Percentiles rank a stretch among this genome's conserved stretches.
These are phyloP conservation scores for Monarcha castaneiventris DNA, from an alignment of 2,113 vertebrate genomes.

Conservation along the genomic window DNA sequence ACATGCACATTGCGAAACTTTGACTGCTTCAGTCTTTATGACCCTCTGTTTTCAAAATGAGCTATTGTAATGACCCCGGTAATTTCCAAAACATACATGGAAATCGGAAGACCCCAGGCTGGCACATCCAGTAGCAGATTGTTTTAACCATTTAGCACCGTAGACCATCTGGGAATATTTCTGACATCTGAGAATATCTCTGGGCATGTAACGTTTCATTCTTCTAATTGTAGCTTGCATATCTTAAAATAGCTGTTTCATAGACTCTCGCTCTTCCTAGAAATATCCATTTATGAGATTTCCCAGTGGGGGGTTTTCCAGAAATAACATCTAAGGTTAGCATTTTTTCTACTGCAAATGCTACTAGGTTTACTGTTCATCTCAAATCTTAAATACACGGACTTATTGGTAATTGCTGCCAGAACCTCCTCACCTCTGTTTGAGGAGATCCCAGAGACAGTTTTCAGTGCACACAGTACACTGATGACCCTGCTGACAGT, in stretches of 20 bases:
- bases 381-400: background rate
- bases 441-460: background rate
- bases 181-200: background rate
- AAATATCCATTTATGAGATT: background rate
- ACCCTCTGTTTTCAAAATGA: background rate
- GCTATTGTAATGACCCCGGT: background rate
- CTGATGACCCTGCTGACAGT: background rate
- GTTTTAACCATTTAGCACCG: background rate
- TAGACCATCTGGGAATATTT: background rate
- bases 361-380: background rate
- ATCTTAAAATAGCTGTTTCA: background rate
- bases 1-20: background rate
- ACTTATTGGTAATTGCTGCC: background rate
- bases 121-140: background rate
- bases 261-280: background rate
- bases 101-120: background rate
- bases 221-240: background rate
- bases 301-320: background rate
- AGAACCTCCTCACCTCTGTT: background rate
- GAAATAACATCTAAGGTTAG: background rate
- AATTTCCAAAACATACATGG: background rate
- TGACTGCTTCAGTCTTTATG: background rate
- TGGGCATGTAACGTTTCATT: background rate
- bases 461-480: background rate
- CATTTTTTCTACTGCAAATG: background rate